Base-by-base conservation (phyloP, 30 jellyfish, hydroid and myxozoan species). In the Morbakka virulenta region DNA sequence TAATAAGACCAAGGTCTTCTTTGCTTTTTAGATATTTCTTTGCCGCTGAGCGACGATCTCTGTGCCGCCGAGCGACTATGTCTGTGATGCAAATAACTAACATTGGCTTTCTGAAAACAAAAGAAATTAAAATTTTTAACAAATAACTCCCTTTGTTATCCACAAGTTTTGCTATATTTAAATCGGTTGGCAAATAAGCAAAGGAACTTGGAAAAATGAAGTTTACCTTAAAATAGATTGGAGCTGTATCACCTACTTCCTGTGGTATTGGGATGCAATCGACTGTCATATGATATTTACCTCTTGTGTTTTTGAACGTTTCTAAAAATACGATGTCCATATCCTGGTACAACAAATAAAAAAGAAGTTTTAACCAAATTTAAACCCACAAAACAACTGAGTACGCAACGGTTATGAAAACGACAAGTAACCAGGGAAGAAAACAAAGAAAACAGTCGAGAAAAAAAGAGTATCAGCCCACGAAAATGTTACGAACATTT, bases 211-310 rank as follows among this genome's bases (percentile, higher is more conserved):
- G 17, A 12, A 12, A n/a, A n/a, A n/a, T n/a, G n/a, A 48, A 3
- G n/a, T 28, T 62, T 26, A 89, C 97, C 95, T 89, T 89, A 82
- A 89, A 89, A 65, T 89, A 89, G 69, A 89, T 89, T 4, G 97
- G 97, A 35, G 94, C 93, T 65, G 78, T 33, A 62, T 89, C 97
- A 36, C 97, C 95, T 22, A 82, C 77, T 31, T 89, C 95, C 61
- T 67, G 69, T 52, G 92, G 89, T 4, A 89, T 86, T 12, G 97
- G 97, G 27, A 89, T 72, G 76, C 97, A 89, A 63, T 89, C 97
- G 9, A 89, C 68, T 0, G 79, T 49, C 83, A 69, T 67, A 52
- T 89, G 97, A 20, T 62, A 62, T 69, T 89, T 95, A 21, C 68
- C 72, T 20, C 72, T 77, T 27, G 76, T 32, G 33, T 72, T 74